phyloP scores from a whole-genome alignment of 2,113 vertebrate genomes.

The Apteryx owenii region DNA sequence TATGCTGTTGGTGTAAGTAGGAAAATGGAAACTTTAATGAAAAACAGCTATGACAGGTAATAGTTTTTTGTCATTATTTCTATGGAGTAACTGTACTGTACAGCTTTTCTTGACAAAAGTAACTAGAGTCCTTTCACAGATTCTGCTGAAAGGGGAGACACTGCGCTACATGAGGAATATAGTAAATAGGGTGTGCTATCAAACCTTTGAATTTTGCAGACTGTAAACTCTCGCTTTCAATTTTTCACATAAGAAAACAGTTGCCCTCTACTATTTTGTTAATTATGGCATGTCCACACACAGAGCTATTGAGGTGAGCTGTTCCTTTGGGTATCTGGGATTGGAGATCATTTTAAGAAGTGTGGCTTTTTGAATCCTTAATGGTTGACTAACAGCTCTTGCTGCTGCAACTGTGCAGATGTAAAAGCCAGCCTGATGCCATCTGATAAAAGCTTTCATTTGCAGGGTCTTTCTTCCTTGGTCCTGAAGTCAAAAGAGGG shows the following conservation, averaged over 20 bases:
- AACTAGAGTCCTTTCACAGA: fast-evolving
- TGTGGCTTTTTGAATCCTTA: background rate
- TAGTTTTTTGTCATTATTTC: background rate
- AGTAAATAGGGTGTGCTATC: fast-evolving
- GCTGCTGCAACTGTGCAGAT: background rate
- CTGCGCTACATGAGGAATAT: background rate
- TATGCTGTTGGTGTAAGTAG: background rate
- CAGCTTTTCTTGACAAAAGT: no score
- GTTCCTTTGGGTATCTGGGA: background rate
- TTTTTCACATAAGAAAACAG: fast-evolving
- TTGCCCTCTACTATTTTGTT: background rate
- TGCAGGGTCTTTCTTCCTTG: background rate
- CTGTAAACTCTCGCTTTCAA: background rate
- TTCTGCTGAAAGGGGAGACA: background rate
- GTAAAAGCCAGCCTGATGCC: background rate
- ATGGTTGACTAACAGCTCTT: background rate
- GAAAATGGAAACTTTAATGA: background rate
- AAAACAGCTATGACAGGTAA: background rate
- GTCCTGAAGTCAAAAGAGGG: background rate
- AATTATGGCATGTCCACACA: fast-evolving
- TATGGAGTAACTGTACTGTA: background rate
- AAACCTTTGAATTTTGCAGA: background rate
- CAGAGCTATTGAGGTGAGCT: fast-evolving
- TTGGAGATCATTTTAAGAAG: background rate
- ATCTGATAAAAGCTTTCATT: background rate